Conservation (phyloP, 2,113 vertebrate species). For the Hippocampus zosterae region DNA sequence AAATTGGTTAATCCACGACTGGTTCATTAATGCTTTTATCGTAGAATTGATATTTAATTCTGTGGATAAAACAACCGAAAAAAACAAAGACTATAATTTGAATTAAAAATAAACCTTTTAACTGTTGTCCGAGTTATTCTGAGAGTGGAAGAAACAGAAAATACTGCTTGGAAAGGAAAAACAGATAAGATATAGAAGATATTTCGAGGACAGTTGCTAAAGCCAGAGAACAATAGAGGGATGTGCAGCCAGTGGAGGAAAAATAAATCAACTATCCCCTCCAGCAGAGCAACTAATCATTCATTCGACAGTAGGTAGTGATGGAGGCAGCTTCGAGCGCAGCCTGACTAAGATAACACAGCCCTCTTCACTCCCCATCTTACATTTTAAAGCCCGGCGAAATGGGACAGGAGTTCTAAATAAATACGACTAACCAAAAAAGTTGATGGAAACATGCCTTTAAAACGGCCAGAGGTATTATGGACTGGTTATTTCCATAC, state of each 20-base stretch:
- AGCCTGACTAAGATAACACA: slow-evolving; percentile 62
- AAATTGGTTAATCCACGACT: no score
- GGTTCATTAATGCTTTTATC: neutral
- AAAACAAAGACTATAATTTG: slow-evolving; percentile 5
- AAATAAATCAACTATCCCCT: slow-evolving; percentile 69
- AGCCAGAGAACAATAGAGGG: slow-evolving; percentile 57
- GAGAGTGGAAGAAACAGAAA: slow-evolving; percentile 21
- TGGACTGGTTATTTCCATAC: slow-evolving; percentile 65
- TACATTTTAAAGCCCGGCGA: slow-evolving; percentile 39
- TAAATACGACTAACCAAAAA: slow-evolving; percentile 47
- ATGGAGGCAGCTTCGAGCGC: slow-evolving; percentile 54
- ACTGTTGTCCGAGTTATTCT: slow-evolving; percentile 16
- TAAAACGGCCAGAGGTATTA: slow-evolving; percentile 63
- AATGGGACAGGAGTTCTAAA: slow-evolving; percentile 32
- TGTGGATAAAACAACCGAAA: neutral
- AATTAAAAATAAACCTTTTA: slow-evolving; percentile 13
- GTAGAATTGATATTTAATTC: neutral
- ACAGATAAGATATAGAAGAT: slow-evolving; percentile 60
- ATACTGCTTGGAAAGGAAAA: slow-evolving; percentile 51
- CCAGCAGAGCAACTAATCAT: slow-evolving; percentile 69
- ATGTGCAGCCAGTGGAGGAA: slow-evolving; percentile 46
- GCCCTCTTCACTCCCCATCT: slow-evolving; percentile 22
- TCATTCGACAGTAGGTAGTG: slow-evolving; percentile 56
- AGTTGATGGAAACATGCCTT: slow-evolving; percentile 50
- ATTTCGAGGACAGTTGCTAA: slow-evolving; percentile 55